Evolutionary conservation across 2,113 vertebrate species (phyloP), one percentile per base, ranked within the genome.

Genomic region (Gracilinanus agilis): DNA sequence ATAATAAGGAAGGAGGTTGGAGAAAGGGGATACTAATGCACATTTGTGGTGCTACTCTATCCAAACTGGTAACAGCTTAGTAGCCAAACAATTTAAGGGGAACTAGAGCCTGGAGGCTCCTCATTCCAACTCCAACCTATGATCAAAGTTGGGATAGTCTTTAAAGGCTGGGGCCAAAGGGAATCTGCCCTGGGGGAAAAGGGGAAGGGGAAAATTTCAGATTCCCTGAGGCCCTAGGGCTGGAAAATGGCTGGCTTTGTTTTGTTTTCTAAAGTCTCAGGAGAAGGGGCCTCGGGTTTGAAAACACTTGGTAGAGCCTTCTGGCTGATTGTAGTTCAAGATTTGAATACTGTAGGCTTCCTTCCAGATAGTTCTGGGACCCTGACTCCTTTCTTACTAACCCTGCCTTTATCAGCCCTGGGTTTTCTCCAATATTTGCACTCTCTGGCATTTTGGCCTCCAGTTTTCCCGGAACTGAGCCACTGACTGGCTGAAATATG

Each of bases 261-360:
- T 75, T 75, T 19, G 29, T 75, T 75, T 75, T 75, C n/a, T 3
- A 21, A 40, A 34, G 16, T 0, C 2, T 0, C 12, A 3, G 58
- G 2, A 3, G 10, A 3, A 6, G 27, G 29, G 11, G 5, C 34
- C 67, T 83, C 0, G 4, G 0, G 34, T 1, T 40, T 83, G 24
- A 16, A 61, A 61, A 75, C 34, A 19, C 34, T 75, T 75, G 56
- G 56, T 29, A 61, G 56, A 61, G 56, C 24, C 56, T 29, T 61
- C 56, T 61, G 25, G 56, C 25, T 29, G 56, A 29, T 16, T 67
- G 12, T 75, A 75, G 16, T 4, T 75, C 34, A 19, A n/a, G 34
- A 75, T 5, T 75, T n/a, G 67, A 75, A n/a, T 75, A 75, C 9
- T 12, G 34, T 3, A 13, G 58, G 61, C 29, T n/a, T 67, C 29